Evolutionary conservation across 2,888 invertebrate species (phyloP), one percentile per base, ranked within the genome.

Genomic region (Linnaemya tessellans): DNA sequence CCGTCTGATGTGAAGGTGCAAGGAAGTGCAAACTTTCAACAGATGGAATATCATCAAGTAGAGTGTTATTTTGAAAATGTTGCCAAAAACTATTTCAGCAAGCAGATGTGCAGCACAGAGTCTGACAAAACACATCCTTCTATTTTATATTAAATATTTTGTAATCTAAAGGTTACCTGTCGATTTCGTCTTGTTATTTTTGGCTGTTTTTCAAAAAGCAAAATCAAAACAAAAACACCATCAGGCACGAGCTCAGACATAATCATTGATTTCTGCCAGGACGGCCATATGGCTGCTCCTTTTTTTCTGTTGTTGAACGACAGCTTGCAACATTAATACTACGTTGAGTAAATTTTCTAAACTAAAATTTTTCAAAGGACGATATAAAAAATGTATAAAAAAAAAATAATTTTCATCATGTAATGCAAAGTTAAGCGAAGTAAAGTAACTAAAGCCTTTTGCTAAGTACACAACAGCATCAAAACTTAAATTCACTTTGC

Each of bases 51-150:
- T 85, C 81, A 84, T 81, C 81, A 81, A 81, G 78, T 79, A 81
- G 68, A 81, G 81, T 83, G 77, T 79, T 74, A 64, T 79, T 79
- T 70, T 51, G 43, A 62, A 70, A 22, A 64, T 62, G 73, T 81
- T 85, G 84, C 84, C 84, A 85, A 81, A 82, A 80, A 74, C 58
- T 54, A 58, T 62, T 73, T 68, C 3, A 62, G 20, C 38, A 51
- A 35, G n/a, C n/a, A 49, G 41, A 41, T 41, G 22, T 56, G 25
- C 35, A 15, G 15, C 15, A 43, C 3, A 18, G 35, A 41, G n/a
- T n/a, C 25, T n/a, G 13, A 15, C 1, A 38, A 80, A 51, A 15
- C 25, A 75, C 0, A 64, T 64, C 7, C 22, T 43, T 60, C 18
- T n/a, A n/a, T 68, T 13, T 51, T 65, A 60, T 54, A 80, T 68